Evolutionary conservation across 2,113 vertebrate species (phyloP).

Genomic region (Desmodus rotundus): DNA sequence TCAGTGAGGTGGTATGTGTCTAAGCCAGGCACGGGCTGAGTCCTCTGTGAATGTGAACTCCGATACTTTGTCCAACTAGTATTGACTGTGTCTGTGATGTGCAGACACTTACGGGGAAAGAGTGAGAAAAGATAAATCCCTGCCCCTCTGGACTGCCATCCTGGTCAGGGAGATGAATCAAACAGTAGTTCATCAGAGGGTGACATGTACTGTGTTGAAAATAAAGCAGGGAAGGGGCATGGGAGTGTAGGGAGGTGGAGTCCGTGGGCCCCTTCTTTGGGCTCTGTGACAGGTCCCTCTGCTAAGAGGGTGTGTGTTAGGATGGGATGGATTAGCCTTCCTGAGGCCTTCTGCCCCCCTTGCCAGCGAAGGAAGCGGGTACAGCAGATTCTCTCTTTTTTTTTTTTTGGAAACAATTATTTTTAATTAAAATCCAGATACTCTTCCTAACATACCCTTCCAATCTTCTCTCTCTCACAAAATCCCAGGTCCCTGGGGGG

Average conservation of each 20-base stretch:
- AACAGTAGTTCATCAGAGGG: no score
- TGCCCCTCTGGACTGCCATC: neutral
- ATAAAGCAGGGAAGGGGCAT: neutral
- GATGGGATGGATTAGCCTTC: neutral
- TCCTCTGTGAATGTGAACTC: neutral
- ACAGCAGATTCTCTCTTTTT: neutral
- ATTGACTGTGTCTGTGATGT: neutral
- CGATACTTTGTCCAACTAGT: neutral
- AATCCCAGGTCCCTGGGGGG: constrained; percentile 90
- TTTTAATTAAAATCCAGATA: no score
- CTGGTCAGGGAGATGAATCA: neutral
- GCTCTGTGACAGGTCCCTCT: neutral
- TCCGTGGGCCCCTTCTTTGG: neutral
- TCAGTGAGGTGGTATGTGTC: neutral
- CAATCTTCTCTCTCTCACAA: neutral
- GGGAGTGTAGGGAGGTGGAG: neutral
- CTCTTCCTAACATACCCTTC: neutral
- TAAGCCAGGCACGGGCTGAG: neutral
- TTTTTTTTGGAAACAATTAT: neutral
- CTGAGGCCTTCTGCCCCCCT: neutral
- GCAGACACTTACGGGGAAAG: neutral
- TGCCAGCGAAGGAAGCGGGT: neutral
- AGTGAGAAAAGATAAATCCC: no score
- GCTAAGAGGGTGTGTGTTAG: neutral
- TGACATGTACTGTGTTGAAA: neutral